phyloP scores from a whole-genome alignment of 2,113 vertebrate species.

The Tragulus kanchil region DNA sequence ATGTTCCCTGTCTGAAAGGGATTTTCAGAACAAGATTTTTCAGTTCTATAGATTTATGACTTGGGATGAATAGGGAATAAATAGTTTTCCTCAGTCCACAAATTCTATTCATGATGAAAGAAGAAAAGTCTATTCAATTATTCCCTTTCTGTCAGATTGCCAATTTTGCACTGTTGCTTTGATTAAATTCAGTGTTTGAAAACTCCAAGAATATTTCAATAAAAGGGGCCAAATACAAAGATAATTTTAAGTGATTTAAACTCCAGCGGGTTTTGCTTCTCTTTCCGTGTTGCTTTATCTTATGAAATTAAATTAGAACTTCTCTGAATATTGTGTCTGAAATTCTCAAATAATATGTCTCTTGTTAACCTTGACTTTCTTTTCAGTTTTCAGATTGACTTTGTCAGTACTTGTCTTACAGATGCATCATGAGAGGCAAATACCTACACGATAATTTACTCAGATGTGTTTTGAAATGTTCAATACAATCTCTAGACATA shows the following conservation, averaged over 20 bases:
- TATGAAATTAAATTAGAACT: conserved; percentile 8
- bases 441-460: conserved; percentile 60
- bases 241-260: conserved; percentile 72
- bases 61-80: conserved; percentile 44
- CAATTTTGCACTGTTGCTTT: conserved; percentile 46
- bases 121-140: conserved; percentile 69
- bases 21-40: conserved; percentile 70
- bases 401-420: conserved; percentile 13
- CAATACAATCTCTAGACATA: conserved; percentile 10
- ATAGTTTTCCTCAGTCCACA: conserved; percentile 53
- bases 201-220: conserved; percentile 59
- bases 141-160: conserved; percentile 59
- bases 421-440: conserved; percentile 58
- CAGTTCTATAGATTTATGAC: conserved; percentile 69
- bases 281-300: conserved; percentile 51
- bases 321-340: conserved; percentile 11
- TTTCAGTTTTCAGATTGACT: conserved; percentile 59
- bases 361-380: conserved; percentile 66
- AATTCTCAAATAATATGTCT: conserved; percentile 56
- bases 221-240: conserved; percentile 14
- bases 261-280: conserved; percentile 43
- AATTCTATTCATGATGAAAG: conserved; percentile 72
- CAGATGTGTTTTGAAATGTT: conserved; percentile 49
- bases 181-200: conserved; percentile 72
- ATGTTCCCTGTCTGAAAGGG: conserved; percentile 38